Base-by-base conservation (phyloP, 2,113 vertebrate genomes). In the Helogale parvula region DNA sequence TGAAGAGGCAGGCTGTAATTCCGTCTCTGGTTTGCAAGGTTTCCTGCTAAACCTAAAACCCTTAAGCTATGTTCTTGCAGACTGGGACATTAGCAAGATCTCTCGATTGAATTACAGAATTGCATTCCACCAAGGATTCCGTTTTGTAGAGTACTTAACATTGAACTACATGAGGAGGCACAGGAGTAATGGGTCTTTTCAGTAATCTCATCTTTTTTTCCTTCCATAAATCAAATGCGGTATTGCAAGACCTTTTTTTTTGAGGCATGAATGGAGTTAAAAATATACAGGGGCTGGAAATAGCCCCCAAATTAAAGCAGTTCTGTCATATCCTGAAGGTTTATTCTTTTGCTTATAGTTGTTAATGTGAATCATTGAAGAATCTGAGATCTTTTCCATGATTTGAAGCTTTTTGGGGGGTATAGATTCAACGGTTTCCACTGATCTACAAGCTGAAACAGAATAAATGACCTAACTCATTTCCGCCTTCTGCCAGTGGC, bases 51-150 rank as follows among this genome's bases (percentile, higher is more conserved):
- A 98, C 97, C 97, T 92, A 98, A 99, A 99, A 99, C 98, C 99
- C 99, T 99, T 99, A 99, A 99, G 99, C 99, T 98, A 99, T 99
- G 98, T 99, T 99, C 98, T 98, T 98, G 97, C 98, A 99, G 98
- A 98, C 98, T 98, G 98, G 98, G 98, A 98, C 98, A 99, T 99
- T 98, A 99, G 98, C 97, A 98, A 98, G 98, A 98, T 98, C 98
- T 97, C 98, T 98, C 98, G 96, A 99, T 98, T 99, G 99, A 99
- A 99, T 99, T 99, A 99, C 99, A 98, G 98, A 98, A 98, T 98
- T 98, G 98, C 98, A 99, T 99, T 98, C 98, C 99, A 99, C 98
- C 98, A 99, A 99, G 98, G 99, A 99, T 98, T 98, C 84, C 1
- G 97, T 95, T 98, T 97, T 98, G 98, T 96, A 98, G 98, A 98